phyloP scores from a whole-genome alignment of 2,888 invertebrate genomes.

The Noctua pronuba region DNA sequence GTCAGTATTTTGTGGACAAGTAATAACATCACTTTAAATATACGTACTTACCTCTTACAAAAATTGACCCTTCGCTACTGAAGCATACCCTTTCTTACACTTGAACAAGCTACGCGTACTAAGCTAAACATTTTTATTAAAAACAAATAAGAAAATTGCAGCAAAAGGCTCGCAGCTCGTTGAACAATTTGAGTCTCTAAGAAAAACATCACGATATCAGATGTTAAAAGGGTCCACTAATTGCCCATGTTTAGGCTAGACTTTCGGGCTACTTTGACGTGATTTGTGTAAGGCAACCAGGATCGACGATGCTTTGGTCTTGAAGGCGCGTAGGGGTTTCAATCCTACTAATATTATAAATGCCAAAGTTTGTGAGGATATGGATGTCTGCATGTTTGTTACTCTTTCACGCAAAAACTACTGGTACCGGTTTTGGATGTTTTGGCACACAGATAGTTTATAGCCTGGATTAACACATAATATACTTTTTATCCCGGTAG shows the following conservation, averaged over 20 bases:
- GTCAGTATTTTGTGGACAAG: too few species aligned
- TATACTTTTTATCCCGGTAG: too few species aligned
- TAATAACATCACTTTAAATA: too few species aligned
- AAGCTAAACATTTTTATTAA: background rate
- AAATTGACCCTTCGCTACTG: too few species aligned
- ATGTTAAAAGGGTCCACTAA: background rate
- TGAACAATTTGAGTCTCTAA: background rate
- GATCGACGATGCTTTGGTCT: background rate
- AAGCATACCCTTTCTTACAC: conserved; percentile 1
- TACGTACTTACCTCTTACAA: too few species aligned
- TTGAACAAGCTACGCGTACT: background rate
- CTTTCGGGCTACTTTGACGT: background rate
- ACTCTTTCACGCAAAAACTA: too few species aligned
- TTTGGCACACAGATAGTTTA: too few species aligned
- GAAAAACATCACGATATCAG: background rate
- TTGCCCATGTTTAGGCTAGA: background rate
- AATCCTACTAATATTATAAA: background rate
- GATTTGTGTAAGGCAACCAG: background rate
- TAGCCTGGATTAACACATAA: too few species aligned
- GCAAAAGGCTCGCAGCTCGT: background rate
- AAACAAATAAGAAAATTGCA: background rate
- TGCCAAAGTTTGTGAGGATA: too few species aligned
- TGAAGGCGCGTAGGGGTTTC: background rate
- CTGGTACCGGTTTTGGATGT: too few species aligned
- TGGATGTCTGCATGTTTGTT: too few species aligned